Conservation (phyloP, 92 coral and sea anemone species). For the Palythoa caribaeorum region DNA sequence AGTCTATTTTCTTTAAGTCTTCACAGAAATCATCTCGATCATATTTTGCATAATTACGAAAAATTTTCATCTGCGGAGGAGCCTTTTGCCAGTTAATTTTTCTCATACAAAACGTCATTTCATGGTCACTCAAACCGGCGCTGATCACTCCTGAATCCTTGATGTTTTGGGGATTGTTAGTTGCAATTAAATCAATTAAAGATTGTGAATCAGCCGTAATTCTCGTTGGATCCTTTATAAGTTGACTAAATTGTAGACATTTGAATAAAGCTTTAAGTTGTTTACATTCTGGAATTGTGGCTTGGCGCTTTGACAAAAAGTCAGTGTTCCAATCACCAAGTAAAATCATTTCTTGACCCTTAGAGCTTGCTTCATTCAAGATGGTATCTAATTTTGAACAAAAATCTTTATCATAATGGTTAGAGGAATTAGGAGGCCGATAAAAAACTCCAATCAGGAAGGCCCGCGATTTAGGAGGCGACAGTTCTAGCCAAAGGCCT, state of each 20-base stretch:
- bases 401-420: conserved; percentile 62
- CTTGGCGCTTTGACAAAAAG: conserved; percentile 47
- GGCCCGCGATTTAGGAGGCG: conserved; percentile 63
- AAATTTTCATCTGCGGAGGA: conserved; percentile 41
- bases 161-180: conserved; percentile 34
- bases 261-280: conserved; percentile 33
- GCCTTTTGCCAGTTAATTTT: conserved; percentile 55
- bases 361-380: conserved; percentile 37
- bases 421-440: conserved; percentile 64
- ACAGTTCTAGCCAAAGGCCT: conserved; percentile 73
- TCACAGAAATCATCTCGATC: conserved; percentile 34
- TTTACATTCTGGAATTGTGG: conserved; percentile 25
- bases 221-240: conserved; percentile 24
- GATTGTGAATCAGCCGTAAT: conserved; percentile 26
- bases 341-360: conserved; percentile 40
- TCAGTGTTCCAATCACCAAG: conserved; percentile 64
- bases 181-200: conserved; percentile 26
- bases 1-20: conserved; percentile 43
- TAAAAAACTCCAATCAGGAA: conserved; percentile 66
- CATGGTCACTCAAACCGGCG: conserved; percentile 41
- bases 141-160: conserved; percentile 50
- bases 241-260: conserved; percentile 7
- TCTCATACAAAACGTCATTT: conserved; percentile 36
- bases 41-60: conserved; percentile 54
- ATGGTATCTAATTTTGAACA: conserved; percentile 50